Evolutionary conservation across 2,113 vertebrate genomes (phyloP).

Genomic region (Gallinago jamesoni): DNA sequence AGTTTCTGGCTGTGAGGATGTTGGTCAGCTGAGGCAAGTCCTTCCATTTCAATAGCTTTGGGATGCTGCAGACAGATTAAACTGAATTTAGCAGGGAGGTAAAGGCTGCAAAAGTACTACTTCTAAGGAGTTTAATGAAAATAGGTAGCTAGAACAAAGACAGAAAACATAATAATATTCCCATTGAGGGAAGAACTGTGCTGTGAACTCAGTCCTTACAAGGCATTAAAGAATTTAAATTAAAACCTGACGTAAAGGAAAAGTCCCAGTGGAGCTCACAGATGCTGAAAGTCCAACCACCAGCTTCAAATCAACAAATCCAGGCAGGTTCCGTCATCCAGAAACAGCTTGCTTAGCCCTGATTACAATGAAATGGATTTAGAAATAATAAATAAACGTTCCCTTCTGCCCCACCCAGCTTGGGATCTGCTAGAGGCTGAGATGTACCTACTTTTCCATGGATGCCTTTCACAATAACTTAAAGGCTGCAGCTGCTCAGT

Average conservation of each 20-base stretch:
- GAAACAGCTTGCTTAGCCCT: neutral
- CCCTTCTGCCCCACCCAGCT: neutral
- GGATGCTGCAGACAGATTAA: neutral
- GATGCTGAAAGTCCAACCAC: neutral
- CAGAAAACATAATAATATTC: neutral
- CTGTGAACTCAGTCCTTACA: neutral
- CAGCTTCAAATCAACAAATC: neutral
- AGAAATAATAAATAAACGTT: slow-evolving; percentile 11
- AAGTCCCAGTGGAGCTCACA: neutral
- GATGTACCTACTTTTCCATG: neutral
- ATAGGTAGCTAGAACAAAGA: neutral
- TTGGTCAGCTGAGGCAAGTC: neutral
- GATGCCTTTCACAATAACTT: neutral
- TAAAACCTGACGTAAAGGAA: neutral
- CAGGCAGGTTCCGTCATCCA: slow-evolving; percentile 25
- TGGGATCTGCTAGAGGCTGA: neutral
- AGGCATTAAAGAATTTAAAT: neutral
- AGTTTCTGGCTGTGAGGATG: neutral
- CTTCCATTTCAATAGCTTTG: neutral
- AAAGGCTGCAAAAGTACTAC: neutral
- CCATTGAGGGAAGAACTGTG: neutral
- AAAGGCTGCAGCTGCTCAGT: neutral
- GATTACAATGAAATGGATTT: neutral
- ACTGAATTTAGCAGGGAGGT: neutral
- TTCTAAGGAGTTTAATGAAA: neutral